Evolutionary conservation across 2,113 vertebrate species (phyloP).

Genomic region (Okapia johnstoni): DNA sequence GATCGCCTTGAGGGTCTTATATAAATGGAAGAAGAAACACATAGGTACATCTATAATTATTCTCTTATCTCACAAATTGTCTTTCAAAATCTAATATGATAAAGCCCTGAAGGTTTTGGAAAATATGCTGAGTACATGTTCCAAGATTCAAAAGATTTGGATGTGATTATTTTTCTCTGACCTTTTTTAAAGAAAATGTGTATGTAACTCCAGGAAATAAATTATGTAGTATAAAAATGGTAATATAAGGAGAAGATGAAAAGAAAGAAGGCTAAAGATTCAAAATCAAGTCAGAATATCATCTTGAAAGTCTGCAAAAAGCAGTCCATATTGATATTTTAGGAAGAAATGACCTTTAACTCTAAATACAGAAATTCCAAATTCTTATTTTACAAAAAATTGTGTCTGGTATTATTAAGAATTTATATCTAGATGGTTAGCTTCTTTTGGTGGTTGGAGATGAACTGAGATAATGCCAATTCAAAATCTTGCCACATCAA

Average conservation of each 20-base stretch:
- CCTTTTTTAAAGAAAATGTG: not conserved
- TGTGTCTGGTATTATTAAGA: not conserved
- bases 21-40: conserved; percentile 32
- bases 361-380: not conserved
- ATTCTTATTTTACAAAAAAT: not conserved
- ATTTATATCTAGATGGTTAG: not conserved
- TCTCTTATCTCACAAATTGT: conserved; percentile 36
- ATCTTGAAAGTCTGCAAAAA: not conserved
- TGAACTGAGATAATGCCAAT: not conserved
- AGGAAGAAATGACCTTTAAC: not conserved
- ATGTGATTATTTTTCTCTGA: conserved; percentile 45
- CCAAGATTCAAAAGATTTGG: conserved; percentile 33
- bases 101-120: conserved; percentile 45
- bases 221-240: not conserved
- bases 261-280: not conserved
- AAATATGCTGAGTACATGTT: conserved; percentile 38
- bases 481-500: not conserved
- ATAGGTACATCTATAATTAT: not conserved
- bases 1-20: conserved; percentile 4
- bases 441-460: not conserved
- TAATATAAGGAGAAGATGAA: not conserved
- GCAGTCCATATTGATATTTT: not conserved
- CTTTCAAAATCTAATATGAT: conserved; percentile 33
- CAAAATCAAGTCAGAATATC: not conserved
- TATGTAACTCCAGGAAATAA: not conserved